These are phyloP conservation scores for Peromyscus attwateri DNA, from an alignment of 2,797 vertebrate genomes.

Conservation along the genomic window DNA sequence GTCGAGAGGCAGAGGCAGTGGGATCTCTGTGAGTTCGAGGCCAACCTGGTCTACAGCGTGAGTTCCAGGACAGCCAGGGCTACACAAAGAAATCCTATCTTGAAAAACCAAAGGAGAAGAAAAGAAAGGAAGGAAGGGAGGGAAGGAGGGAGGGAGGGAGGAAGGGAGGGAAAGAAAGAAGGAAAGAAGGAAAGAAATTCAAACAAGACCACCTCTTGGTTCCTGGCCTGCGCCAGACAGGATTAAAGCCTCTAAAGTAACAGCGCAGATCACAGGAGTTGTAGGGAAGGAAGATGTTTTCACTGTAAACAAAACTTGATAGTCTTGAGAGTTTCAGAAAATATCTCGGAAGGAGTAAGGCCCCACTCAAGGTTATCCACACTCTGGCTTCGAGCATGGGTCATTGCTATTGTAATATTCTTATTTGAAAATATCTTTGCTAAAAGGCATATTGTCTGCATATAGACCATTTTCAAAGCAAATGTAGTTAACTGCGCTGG, in stretches of 20 bases:
- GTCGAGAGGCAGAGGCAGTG: neutral
- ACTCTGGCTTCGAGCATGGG: neutral
- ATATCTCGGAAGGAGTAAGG: neutral
- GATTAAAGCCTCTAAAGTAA: neutral
- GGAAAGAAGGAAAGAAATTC: neutral
- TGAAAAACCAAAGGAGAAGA: neutral
- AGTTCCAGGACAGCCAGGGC: neutral
- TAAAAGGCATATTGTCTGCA: neutral
- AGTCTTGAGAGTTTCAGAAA: neutral
- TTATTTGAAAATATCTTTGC: neutral
- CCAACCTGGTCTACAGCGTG: neutral
- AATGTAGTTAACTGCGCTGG: neutral
- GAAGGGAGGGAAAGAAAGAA: too few species aligned
- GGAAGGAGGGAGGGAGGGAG: too few species aligned
- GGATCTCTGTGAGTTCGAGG: neutral
- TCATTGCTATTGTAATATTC: neutral
- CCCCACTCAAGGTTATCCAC: neutral
- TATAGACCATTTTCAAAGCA: neutral
- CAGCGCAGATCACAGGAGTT: neutral
- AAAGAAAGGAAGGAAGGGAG: too few species aligned
- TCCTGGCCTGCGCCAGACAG: neutral
- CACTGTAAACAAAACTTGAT: neutral
- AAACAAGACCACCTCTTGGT: neutral
- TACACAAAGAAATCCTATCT: neutral
- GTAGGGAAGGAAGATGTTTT: neutral